phyloP scores from a whole-genome alignment of 1,140 invertebrate species.

The Akabosia matsudoensis region DNA sequence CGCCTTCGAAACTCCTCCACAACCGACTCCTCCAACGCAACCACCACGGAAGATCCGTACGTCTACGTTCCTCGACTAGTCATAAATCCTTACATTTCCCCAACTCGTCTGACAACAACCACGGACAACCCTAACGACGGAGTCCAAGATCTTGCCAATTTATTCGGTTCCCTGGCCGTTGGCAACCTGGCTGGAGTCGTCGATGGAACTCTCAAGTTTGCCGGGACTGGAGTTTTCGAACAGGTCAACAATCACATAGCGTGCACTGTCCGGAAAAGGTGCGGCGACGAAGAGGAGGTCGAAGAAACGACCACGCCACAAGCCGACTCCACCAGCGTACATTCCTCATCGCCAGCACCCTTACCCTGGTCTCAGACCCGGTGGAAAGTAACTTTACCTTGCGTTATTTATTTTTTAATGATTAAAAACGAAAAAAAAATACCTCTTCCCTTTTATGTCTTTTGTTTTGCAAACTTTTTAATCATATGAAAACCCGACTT shows the following conservation, averaged over 20 bases:
- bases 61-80: background rate
- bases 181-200: slow-evolving; percentile 6
- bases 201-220: background rate
- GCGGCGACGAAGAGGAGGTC: background rate
- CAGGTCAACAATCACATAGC: background rate
- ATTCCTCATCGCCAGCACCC: background rate
- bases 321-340: background rate
- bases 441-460: no score
- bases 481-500: no score
- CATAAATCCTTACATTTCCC: slow-evolving; percentile 8
- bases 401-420: no score
- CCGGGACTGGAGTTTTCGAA: background rate
- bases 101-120: background rate
- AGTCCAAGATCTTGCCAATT: background rate
- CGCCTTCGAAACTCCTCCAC: background rate
- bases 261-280: background rate
- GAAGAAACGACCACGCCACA: background rate
- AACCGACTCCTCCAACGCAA: background rate
- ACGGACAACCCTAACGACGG: background rate
- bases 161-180: background rate
- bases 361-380: no score
- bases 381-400: no score
- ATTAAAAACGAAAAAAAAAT: no score
- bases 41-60: background rate
- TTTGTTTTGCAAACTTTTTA: no score